Conservation (phyloP, 2,113 vertebrate species). For the Scomber scombrus region DNA sequence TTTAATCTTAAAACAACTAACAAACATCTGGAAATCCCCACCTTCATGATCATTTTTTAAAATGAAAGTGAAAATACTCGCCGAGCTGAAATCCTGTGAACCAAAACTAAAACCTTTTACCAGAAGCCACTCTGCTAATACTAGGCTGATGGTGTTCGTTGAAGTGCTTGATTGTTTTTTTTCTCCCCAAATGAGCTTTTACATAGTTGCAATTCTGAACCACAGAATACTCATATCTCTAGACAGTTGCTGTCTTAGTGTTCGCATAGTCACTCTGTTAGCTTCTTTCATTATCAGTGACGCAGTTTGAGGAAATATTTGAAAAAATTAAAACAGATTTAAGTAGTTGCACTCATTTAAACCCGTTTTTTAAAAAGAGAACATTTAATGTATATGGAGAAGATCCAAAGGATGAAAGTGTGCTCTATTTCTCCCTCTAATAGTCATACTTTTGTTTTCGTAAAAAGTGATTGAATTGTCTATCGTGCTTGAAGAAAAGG, state of each 20-base stretch:
- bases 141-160: background rate
- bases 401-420: background rate
- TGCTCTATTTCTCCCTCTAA: background rate
- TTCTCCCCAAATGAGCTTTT: conserved; percentile 15
- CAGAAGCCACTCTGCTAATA: conserved; percentile 16
- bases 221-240: background rate
- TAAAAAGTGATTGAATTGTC: background rate
- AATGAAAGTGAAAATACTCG: conserved; percentile 35
- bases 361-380: conserved; percentile 1
- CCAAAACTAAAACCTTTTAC: conserved; percentile 49
- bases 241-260: background rate
- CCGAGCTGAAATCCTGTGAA: conserved; percentile 22
- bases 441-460: background rate
- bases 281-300: conserved; percentile 1
- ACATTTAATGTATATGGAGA: background rate
- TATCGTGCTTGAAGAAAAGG: background rate
- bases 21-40: conserved; percentile 14
- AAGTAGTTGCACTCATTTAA: background rate
- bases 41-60: background rate
- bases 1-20: conserved; percentile 22
- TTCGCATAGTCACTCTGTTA: background rate
- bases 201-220: conserved; percentile 4
- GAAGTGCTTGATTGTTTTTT: conserved; percentile 45
- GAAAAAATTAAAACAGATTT: background rate
- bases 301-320: background rate